These are phyloP conservation scores for Bradypus variegatus DNA, from an alignment of 2,797 vertebrate genomes.

Conservation along the genomic window DNA sequence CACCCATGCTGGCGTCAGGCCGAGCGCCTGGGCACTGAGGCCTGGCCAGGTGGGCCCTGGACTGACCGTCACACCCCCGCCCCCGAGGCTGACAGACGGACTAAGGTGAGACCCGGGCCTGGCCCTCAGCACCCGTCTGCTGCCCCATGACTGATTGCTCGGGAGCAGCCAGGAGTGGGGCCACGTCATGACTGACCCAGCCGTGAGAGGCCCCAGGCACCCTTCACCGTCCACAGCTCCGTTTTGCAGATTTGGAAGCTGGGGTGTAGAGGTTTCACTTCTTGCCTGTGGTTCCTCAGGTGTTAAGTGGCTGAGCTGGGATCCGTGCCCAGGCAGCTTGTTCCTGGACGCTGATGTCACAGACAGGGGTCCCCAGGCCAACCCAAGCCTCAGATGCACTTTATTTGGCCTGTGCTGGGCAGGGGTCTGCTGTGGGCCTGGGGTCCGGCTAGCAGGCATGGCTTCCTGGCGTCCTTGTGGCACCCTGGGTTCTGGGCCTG, in stretches of 20 bases:
- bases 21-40: background rate
- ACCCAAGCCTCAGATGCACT: background rate
- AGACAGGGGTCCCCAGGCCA: background rate
- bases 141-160: background rate
- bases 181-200: accelerated
- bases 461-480: accelerated
- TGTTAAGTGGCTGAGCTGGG: background rate
- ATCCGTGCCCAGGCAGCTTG: background rate
- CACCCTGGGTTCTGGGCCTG: background rate
- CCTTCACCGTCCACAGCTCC: too few relatives aligned
- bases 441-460: accelerated
- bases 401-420: background rate
- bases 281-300: background rate
- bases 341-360: background rate
- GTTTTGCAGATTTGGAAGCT: background rate
- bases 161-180: background rate
- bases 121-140: background rate
- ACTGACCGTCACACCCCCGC: too few relatives aligned
- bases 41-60: background rate
- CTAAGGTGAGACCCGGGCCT: background rate
- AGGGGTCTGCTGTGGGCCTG: background rate
- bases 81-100: too few relatives aligned
- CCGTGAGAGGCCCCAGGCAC: too few relatives aligned
- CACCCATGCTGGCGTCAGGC: background rate
- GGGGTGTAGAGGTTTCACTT: background rate